Percentiles rank a stretch among this genome's conserved stretches.
phyloP scores from a whole-genome alignment of 2,113 vertebrate species.

The Holacanthus passer region DNA sequence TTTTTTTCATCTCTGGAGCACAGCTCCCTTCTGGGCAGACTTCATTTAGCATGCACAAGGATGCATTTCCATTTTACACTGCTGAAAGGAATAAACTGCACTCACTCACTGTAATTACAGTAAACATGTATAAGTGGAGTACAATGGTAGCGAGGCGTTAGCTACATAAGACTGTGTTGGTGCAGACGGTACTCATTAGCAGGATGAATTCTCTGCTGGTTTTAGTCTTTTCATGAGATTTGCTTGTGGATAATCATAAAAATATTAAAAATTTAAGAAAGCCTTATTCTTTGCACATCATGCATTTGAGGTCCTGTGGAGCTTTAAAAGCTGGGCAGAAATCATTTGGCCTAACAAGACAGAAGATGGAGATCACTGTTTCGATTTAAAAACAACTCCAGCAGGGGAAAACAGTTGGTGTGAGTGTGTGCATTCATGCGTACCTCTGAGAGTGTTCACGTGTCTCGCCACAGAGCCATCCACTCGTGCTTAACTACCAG shows the following conservation, averaged over 20 bases:
- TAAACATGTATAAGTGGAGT: not conserved
- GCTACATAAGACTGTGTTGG: not conserved
- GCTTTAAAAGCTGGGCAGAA: conserved; percentile 21
- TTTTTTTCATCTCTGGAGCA: not conserved
- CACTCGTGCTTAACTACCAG: conserved; percentile 31
- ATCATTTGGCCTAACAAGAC: conserved; percentile 34
- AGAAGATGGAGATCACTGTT: conserved; percentile 26
- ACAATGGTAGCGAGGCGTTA: not conserved
- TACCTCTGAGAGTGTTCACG: conserved; percentile 14
- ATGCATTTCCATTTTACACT: not conserved
- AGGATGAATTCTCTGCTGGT: not conserved
- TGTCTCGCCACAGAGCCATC: conserved; percentile 37
- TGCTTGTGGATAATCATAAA: conserved; percentile 1
- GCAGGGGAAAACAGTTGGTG: conserved; percentile 31
- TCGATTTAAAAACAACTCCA: conserved; percentile 50
- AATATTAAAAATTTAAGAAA: not conserved
- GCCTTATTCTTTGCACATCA: not conserved
- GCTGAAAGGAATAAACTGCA: conserved; percentile 1
- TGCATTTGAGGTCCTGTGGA: conserved; percentile 10
- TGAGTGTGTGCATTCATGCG: conserved; percentile 45
- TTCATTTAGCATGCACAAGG: not conserved
- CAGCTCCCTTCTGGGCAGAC: not conserved
- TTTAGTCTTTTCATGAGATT: conserved; percentile 4
- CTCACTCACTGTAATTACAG: not conserved
- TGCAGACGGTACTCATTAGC: not conserved